Base-by-base conservation (phyloP, 2,797 vertebrate species). In the Molothrus ater region DNA sequence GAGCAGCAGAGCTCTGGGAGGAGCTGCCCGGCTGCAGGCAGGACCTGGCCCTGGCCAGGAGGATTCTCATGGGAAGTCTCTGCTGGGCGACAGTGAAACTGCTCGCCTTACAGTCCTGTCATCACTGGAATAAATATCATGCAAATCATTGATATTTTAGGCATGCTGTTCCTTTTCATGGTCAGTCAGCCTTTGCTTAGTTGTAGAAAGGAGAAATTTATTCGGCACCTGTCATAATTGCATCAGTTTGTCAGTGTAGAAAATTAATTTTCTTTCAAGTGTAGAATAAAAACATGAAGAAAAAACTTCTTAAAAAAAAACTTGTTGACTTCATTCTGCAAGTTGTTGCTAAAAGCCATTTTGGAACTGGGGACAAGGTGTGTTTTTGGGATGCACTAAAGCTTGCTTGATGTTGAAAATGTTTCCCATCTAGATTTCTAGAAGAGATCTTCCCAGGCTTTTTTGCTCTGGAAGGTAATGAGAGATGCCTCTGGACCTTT, bases 91-190 rank as follows among this genome's bases (percentile, higher is more conserved):
- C 90, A 84, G 48, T 0, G 18, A 94, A 92, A 95, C 80, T 86
- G 19, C 68, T 88, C 4, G 0, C 71, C 81, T 80, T 22, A 56
- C 68, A 86, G 53, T 71, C 61, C 69, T 92, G 50, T 83, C 75
- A 91, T 86, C 57, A 26, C 59, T 72, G 42, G 28, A 40, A 81
- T 80, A 81, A 74, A 68, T 76, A 25, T 13, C 40, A 87, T 91
- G 82, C 86, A 96, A 95, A 94, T 80, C 13, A 40, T 5, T 69
- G 69, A n/a, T 90, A 16, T 90, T 91, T 95, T 92, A 94, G 50
- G 57, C 59, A 61, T 65, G 59, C 28, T 74, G 22, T 66, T 93
- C 18, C 47, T 73, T 61, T 79, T 84, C 92, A 61, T 79, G 91
- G 85, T 65, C 72, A 43, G 54, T 92, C 69, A 63, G 42, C 53